Evolutionary conservation across 2,113 vertebrate species (phyloP).

Genomic region (Phodopus roborovskii): DNA sequence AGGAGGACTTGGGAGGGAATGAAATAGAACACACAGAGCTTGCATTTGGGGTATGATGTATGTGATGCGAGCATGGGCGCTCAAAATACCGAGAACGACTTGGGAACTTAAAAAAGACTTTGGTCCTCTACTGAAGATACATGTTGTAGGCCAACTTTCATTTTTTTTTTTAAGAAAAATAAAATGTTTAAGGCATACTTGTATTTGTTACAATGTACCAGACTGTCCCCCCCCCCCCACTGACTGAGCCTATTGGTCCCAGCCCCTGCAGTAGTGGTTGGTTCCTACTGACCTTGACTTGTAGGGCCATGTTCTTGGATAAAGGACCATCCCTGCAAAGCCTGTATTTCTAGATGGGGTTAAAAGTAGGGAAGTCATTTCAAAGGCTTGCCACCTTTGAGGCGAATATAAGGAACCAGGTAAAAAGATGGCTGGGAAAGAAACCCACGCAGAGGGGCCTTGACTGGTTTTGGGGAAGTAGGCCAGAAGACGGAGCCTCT

Average conservation of each 20-base stretch:
- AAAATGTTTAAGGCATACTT: neutral
- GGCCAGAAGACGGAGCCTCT: neutral
- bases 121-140: neutral
- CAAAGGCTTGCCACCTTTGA: constrained; percentile 53
- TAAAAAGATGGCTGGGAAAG: constrained; percentile 19
- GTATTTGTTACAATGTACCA: neutral
- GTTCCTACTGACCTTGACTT: neutral
- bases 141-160: neutral
- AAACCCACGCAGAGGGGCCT: neutral
- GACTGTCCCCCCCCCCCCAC: neutral
- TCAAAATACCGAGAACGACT: neutral
- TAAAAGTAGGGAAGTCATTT: constrained; percentile 55
- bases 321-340: neutral
- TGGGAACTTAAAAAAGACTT: neutral
- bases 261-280: rapidly evolving
- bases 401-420: constrained; percentile 69
- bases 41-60: neutral
- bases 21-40: neutral
- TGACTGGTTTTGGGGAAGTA: constrained; percentile 54
- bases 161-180: neutral
- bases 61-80: neutral
- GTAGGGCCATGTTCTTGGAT: neutral
- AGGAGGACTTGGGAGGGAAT: neutral
- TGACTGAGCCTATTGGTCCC: neutral
- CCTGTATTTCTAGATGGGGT: neutral